phyloP scores from a whole-genome alignment of 2,797 vertebrate species.

The Iguana delicatissima region DNA sequence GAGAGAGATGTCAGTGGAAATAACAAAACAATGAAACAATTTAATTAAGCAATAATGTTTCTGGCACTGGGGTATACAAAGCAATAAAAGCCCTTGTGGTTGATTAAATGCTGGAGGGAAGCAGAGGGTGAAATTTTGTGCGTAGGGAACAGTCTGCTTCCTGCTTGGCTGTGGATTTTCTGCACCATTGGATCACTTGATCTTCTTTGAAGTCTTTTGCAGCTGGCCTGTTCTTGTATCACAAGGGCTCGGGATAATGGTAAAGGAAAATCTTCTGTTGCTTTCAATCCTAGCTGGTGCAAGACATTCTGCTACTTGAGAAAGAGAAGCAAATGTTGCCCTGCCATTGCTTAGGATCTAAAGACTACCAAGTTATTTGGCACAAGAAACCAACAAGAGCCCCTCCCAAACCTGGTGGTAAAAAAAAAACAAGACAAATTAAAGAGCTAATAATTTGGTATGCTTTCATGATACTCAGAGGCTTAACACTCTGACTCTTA shows the following conservation, averaged over 20 bases:
- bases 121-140: conserved; percentile 66
- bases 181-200: neutral
- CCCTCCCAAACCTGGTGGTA: neutral
- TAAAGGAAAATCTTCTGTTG: neutral
- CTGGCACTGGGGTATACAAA: conserved; percentile 56
- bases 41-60: conserved; percentile 78
- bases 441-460: too few relatives aligned
- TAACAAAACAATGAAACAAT: conserved; percentile 77
- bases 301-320: neutral
- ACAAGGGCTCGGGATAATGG: neutral
- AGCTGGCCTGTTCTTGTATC: neutral
- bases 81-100: conserved; percentile 70
- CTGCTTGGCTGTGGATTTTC: neutral
- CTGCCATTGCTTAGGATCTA: too few relatives aligned
- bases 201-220: neutral
- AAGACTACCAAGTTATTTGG: too few relatives aligned
- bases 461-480: too few relatives aligned
- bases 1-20: conserved; percentile 73
- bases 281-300: neutral
- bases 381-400: too few relatives aligned
- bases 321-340: neutral
- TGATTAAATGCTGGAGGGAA: conserved; percentile 74
- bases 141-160: conserved; percentile 52
- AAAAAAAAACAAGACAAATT: too few relatives aligned
- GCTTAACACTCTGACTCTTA: too few relatives aligned